Conservation (phyloP, 2,888 invertebrate genomes). For the Clostera curtula region DNA sequence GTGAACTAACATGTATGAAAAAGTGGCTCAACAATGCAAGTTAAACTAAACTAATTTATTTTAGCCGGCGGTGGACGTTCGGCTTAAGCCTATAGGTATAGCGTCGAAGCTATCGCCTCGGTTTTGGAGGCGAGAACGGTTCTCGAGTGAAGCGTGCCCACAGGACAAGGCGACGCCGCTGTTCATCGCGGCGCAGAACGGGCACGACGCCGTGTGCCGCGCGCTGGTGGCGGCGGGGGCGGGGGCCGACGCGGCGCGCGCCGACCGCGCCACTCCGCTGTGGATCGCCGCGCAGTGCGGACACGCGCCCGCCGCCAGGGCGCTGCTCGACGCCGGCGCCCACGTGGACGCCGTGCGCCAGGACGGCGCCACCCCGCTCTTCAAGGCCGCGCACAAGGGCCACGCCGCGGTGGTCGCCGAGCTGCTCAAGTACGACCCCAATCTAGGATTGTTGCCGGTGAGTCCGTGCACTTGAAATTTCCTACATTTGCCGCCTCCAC, state of each 20-base stretch:
- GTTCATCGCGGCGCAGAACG: constrained; percentile 96
- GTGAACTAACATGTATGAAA: too few species aligned
- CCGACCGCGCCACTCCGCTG: constrained; percentile 90
- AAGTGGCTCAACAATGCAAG: too few species aligned
- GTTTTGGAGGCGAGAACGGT: background rate
- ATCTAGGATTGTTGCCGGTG: constrained; percentile 87
- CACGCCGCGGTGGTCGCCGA: constrained; percentile 90
- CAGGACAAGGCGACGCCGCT: constrained; percentile 94
- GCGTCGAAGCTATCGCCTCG: too few species aligned
- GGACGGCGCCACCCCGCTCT: constrained; percentile 95
- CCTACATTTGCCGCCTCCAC: background rate
- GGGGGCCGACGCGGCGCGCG: constrained; percentile 81
- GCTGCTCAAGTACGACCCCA: constrained; percentile 87
- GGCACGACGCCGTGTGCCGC: constrained; percentile 86
- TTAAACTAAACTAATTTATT: too few species aligned
- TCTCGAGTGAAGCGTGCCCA: background rate
- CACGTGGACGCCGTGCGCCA: constrained; percentile 86
- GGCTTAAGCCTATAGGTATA: too few species aligned
- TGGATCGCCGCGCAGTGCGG: constrained; percentile 98
- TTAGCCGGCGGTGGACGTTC: too few species aligned
- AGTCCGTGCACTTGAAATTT: too few species aligned
- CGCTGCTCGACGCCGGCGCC: constrained; percentile 86
- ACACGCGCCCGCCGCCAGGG: constrained; percentile 85
- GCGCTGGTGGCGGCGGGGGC: constrained; percentile 84
- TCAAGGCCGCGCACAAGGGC: constrained; percentile 97